Percentiles rank a stretch among this genome's conserved stretches.
phyloP scores from a whole-genome alignment of 2,888 invertebrate genomes.

The Sminthurinus aureus region DNA sequence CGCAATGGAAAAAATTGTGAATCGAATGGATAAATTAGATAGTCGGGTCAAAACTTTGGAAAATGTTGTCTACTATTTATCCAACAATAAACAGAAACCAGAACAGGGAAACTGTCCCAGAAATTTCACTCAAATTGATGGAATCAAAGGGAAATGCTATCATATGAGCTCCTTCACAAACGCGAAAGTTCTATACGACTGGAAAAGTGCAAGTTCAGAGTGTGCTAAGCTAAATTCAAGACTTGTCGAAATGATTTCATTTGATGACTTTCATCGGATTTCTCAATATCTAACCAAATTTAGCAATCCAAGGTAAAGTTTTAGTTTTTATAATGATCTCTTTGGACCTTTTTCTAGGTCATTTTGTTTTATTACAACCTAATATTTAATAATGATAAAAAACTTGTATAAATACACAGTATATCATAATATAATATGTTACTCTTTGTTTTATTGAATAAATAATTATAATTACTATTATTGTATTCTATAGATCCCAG shows the following conservation, averaged over 20 bases:
- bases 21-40: slow-evolving; percentile 56
- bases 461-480: neutral
- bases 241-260: slow-evolving; percentile 54
- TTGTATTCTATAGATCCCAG: slow-evolving; percentile 21
- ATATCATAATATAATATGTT: neutral
- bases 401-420: neutral
- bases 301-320: slow-evolving; percentile 8
- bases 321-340: neutral
- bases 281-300: slow-evolving; percentile 52
- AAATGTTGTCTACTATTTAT: slow-evolving; percentile 53
- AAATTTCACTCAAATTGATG: slow-evolving; percentile 55
- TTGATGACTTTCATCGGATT: slow-evolving; percentile 56
- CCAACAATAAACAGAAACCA: slow-evolving; percentile 51
- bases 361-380: too few relatives aligned
- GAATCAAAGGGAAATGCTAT: slow-evolving; percentile 57
- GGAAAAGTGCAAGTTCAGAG: slow-evolving; percentile 57
- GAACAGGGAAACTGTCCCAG: slow-evolving; percentile 55
- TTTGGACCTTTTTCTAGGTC: neutral
- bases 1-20: slow-evolving; percentile 56
- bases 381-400: too few relatives aligned
- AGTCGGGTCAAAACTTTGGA: slow-evolving; percentile 52
- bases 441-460: neutral
- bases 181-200: slow-evolving; percentile 47
- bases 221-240: slow-evolving; percentile 53
- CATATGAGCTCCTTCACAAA: slow-evolving; percentile 51